Base-by-base conservation (phyloP, 2,888 invertebrate genomes). In the Lithophane leautieri region DNA sequence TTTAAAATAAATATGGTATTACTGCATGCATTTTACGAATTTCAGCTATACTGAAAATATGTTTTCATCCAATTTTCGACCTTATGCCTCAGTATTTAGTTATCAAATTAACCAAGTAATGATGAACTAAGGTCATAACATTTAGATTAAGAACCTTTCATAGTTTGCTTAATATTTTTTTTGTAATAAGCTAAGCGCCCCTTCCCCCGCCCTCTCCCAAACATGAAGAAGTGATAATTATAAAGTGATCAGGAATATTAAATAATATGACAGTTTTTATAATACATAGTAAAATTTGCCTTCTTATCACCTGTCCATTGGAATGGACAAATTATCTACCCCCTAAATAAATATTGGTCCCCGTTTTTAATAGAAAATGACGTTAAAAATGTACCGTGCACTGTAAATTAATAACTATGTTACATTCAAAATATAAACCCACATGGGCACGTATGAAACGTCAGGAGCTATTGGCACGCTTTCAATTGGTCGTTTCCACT, bases 181-280 rank as follows among this genome's bases (percentile, higher is more conserved):
- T 76, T 77, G 70, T 67, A 65, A 50, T 79, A 78, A 75, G 63
- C 56, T 81, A 82, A 83, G 78, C 60, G 2, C 62, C n/a, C 56
- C 76, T 63, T 68, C n/a, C 28, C 25, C 66, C n/a, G 25, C 25
- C 66, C 78, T 65, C 67, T 79, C 79, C 83, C 81, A 60, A 73
- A 81, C 78, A 76, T 81, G 65, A 88, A 77, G 69, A 85, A 81
- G 86, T 86, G 86, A 88, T 86, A 86, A 82, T 78, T 80, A 73
- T 75, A 76, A 81, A 81, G 69, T 63, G 78, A 86, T 88, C 88
- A 81, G 82, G 78, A 83, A 80, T 79, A 82, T 56, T 71, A 81
- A 76, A 84, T 81, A 79, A 71, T 78, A 82, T 84, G 65, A 83
- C 73, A 82, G 79, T 85, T 87, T 78, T 79, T 82, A 65, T 78